Evolutionary conservation across 1,140 invertebrate species (phyloP).

Genomic region (Drosophila lini): DNA sequence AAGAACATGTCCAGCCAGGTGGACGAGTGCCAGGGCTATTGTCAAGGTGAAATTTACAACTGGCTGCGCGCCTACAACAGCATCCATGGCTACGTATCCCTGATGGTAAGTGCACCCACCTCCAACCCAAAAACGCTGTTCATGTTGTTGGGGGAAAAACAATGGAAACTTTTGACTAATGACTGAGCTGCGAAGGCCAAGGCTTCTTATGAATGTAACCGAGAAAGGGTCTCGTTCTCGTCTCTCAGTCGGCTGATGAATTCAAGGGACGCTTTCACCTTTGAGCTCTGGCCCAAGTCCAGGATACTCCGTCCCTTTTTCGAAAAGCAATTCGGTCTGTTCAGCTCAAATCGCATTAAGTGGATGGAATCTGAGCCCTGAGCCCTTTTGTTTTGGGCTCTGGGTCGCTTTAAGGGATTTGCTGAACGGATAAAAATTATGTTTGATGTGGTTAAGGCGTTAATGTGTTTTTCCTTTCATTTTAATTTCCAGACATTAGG

Average conservation of each 20-base stretch:
- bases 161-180: slow-evolving; percentile 32
- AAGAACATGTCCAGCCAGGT: slow-evolving; percentile 44
- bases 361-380: slow-evolving; percentile 16
- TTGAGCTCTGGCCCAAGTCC: slow-evolving; percentile 24
- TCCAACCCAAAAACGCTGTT: not conserved
- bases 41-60: slow-evolving; percentile 73
- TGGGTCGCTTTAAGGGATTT: slow-evolving; percentile 7
- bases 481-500: slow-evolving; percentile 23
- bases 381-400: slow-evolving; percentile 13
- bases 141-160: slow-evolving; percentile 1
- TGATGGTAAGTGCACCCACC: slow-evolving; percentile 68
- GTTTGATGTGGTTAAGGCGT: slow-evolving; percentile 43
- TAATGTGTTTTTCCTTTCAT: slow-evolving; percentile 26
- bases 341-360: slow-evolving; percentile 34
- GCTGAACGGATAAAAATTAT: slow-evolving; percentile 32
- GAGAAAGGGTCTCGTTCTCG: not conserved
- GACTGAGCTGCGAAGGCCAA: slow-evolving; percentile 11
- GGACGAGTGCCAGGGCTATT: slow-evolving; percentile 71
- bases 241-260: slow-evolving; percentile 13
- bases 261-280: slow-evolving; percentile 27
- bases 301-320: slow-evolving; percentile 7
- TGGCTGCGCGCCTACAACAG: slow-evolving; percentile 69
- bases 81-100: slow-evolving; percentile 79
- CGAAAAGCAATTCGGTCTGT: slow-evolving; percentile 23
- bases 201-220: slow-evolving; percentile 11